Base-by-base conservation (phyloP, 1,140 invertebrate genomes). In the Orchestia grillus region DNA sequence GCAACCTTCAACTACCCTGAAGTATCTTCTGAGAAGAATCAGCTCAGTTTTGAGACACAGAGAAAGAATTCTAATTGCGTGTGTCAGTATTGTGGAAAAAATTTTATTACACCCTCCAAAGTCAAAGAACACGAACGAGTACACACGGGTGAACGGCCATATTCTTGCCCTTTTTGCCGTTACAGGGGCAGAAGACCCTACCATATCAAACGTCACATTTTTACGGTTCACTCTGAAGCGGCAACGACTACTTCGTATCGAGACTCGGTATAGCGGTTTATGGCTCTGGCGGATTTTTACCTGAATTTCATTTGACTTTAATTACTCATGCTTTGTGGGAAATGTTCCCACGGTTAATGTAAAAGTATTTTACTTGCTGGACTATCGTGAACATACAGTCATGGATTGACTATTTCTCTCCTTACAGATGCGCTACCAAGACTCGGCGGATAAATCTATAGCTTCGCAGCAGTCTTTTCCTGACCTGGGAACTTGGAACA, bases 141-240 rank as follows among this genome's bases (percentile, higher is more conserved):
- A 19, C 97, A 97, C 96, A 97, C 97, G 28, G 97, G 98, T 8
- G 98, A 98, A 96, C 97, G 97, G 88, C 98, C 98, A 4, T 98
- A 97, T 97, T 97, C 97, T 94, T 98, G 98, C 96, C 97, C 97
- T 96, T 97, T 97, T 91, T 98, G 98, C 95, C 96, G 96, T 36
- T 96, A 97, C 96, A 96, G 96, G 44, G 96, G 96, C 95, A 96
- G 96, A 57, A 95, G 96, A 90, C 96, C 95, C 36, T 96, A 96
- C 28, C 96, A 96, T 94, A 96, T 96, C 47, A 96, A 96, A 92
- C 57, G 96, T 90, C 96, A 96, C 92, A 96, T 96, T 11, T n/a
- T 94, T 45, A 45, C 92, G 40, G 40, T 44, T 0, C 92, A 94
- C 62, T 77, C 62, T 15, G 62, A 77, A 90, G 43, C 15, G 41